Evolutionary conservation across 1,140 invertebrate genomes (phyloP).

Genomic region (Cheumatopsyche charites): DNA sequence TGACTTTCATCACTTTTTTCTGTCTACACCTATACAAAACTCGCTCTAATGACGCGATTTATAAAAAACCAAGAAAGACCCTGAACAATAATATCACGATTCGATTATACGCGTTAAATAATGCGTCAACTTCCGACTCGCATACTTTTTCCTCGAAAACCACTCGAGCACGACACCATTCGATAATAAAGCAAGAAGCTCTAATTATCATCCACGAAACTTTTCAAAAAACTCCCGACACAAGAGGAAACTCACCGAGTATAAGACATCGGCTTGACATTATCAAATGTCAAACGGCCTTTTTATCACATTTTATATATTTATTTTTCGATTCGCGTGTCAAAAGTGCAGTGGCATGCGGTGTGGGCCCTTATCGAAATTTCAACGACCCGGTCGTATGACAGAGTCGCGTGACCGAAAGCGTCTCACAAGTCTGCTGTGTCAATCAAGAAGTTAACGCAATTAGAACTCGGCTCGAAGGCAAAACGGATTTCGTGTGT

Average conservation of each 20-base stretch:
- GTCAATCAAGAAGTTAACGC: slow-evolving; percentile 20
- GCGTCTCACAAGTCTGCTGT: neutral
- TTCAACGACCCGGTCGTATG: neutral
- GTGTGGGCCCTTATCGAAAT: slow-evolving; percentile 7
- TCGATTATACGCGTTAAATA: slow-evolving; percentile 30
- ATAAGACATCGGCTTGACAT: neutral
- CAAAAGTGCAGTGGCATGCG: slow-evolving; percentile 7
- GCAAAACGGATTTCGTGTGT: neutral
- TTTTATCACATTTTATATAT: no score
- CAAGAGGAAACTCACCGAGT: no score
- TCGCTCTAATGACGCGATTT: no score
- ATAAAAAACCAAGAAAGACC: no score
- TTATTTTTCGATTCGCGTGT: slow-evolving; percentile 2
- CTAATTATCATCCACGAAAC: slow-evolving; percentile 7
- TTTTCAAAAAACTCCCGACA: no score
- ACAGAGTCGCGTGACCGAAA: neutral
- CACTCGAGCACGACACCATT: neutral
- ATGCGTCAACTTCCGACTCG: slow-evolving; percentile 12
- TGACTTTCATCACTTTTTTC: no score
- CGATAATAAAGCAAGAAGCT: slow-evolving; percentile 18
- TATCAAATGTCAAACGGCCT: neutral
- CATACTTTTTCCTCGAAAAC: neutral
- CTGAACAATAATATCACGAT: slow-evolving; percentile 19
- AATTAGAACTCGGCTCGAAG: neutral
- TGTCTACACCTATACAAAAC: no score